Evolutionary conservation across 1,140 invertebrate species (phyloP).

Genomic region (Catajapyx aquilonaris): DNA sequence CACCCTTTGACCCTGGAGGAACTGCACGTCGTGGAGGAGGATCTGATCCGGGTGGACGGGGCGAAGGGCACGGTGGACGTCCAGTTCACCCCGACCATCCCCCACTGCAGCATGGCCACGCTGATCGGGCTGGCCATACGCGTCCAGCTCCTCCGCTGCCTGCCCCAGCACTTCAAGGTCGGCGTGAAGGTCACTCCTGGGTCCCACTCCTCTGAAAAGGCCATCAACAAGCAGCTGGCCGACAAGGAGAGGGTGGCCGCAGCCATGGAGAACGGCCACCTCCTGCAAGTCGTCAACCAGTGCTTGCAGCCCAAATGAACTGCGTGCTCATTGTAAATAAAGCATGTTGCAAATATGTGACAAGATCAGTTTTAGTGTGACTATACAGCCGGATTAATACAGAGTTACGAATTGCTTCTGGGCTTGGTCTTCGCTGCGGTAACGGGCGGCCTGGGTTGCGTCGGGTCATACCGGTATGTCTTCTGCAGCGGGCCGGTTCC

Average conservation of each 20-base stretch:
- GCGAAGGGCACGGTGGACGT: constrained; percentile 46
- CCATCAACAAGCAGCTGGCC: constrained; percentile 92
- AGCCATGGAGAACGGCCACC: constrained; percentile 77
- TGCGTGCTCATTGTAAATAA: no score
- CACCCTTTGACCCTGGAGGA: constrained; percentile 94
- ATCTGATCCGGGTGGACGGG: constrained; percentile 36
- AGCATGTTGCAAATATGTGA: no score
- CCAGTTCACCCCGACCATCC: constrained; percentile 92
- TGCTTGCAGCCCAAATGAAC: no score
- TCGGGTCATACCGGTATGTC: constrained; percentile 73
- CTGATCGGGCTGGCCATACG: constrained; percentile 75
- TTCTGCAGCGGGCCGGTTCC: constrained; percentile 64
- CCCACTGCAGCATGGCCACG: constrained; percentile 98
- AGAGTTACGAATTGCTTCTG: constrained; percentile 1
- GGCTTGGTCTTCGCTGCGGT: constrained; percentile 4
- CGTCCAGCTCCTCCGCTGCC: constrained; percentile 67
- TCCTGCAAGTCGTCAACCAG: constrained; percentile 86
- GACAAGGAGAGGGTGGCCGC: constrained; percentile 97
- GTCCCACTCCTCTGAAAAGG: constrained; percentile 70
- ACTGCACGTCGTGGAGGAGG: constrained; percentile 65
- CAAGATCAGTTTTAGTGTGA: no score
- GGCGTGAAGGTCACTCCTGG: constrained; percentile 78
- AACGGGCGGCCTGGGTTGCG: no score
- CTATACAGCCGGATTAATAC: no score
- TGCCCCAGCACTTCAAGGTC: constrained; percentile 75